phyloP scores from a whole-genome alignment of 2,888 invertebrate genomes.

The Drosophila robusta region DNA sequence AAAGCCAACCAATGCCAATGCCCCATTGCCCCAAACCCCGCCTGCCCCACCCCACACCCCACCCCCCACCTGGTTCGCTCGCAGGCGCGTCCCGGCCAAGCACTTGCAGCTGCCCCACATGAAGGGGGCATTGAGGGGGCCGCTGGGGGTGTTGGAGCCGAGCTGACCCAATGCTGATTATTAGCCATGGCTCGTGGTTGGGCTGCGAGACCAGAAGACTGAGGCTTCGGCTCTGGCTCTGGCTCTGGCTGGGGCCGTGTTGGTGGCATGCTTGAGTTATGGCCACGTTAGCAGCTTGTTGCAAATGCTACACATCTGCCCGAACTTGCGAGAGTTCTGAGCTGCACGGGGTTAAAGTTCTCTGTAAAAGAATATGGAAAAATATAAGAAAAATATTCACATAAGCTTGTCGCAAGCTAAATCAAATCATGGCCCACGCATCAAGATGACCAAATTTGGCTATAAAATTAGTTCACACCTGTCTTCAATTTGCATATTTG shows the following conservation, averaged over 20 bases:
- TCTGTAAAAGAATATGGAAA: not conserved
- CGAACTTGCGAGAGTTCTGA: constrained; percentile 8
- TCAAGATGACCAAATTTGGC: too few species aligned
- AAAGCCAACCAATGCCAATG: constrained; percentile 39
- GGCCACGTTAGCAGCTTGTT: constrained; percentile 57
- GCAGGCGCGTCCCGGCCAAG: constrained; percentile 44
- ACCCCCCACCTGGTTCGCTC: constrained; percentile 41
- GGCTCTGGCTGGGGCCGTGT: constrained; percentile 46
- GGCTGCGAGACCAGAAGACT: not conserved
- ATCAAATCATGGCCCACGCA: too few species aligned
- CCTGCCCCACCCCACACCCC: not conserved
- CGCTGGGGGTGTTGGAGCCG: constrained; percentile 7
- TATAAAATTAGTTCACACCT: too few species aligned
- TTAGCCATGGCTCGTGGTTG: constrained; percentile 62
- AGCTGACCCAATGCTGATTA: constrained; percentile 62
- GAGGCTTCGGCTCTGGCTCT: constrained; percentile 3
- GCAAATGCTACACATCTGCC: constrained; percentile 52
- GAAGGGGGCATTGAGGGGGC: not conserved
- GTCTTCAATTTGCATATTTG: too few species aligned
- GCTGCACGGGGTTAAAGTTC: not conserved
- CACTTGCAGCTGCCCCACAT: constrained; percentile 52
- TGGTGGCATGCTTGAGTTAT: constrained; percentile 80
- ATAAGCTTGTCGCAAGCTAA: constrained; percentile 1
- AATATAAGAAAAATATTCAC: not conserved
- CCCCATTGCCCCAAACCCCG: constrained; percentile 16